Percentiles rank a stretch among this genome's conserved stretches.
Conservation (phyloP, 2,888 invertebrate genomes). For the Melangyna quadrimaculata region DNA sequence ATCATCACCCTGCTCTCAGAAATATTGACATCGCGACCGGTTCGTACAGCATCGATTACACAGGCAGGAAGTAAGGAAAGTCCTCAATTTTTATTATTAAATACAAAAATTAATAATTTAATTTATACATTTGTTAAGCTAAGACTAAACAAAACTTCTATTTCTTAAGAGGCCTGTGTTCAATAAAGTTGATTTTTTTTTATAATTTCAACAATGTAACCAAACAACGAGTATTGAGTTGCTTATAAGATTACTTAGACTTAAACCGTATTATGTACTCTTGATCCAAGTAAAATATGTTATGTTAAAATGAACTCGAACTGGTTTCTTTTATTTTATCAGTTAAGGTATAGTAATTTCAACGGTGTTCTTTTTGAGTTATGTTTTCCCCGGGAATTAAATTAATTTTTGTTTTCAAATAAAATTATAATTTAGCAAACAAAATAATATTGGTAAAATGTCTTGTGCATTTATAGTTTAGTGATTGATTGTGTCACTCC, state of each 20-base stretch:
- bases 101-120: not conserved
- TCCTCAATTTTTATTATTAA: not conserved
- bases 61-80: conserved; percentile 81
- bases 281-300: conserved; percentile 22
- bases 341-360: not conserved
- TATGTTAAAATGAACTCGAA: conserved; percentile 15
- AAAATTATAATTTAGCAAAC: too few species aligned
- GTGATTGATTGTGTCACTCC: too few species aligned
- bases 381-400: too few species aligned
- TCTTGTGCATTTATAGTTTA: too few species aligned
- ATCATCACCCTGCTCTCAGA: conserved; percentile 87
- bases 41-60: conserved; percentile 90
- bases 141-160: conserved; percentile 61
- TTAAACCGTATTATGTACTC: not conserved
- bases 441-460: too few species aligned
- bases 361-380: not conserved
- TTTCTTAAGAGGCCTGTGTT: conserved; percentile 41
- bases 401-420: too few species aligned
- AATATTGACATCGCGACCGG: conserved; percentile 88
- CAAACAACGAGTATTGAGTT: not conserved
- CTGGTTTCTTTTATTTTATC: not conserved
- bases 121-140: conserved; percentile 5
- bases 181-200: conserved; percentile 12
- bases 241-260: not conserved
- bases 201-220: not conserved